phyloP scores from a whole-genome alignment of 2,113 vertebrate species.

The Eptatretus burgeri region DNA sequence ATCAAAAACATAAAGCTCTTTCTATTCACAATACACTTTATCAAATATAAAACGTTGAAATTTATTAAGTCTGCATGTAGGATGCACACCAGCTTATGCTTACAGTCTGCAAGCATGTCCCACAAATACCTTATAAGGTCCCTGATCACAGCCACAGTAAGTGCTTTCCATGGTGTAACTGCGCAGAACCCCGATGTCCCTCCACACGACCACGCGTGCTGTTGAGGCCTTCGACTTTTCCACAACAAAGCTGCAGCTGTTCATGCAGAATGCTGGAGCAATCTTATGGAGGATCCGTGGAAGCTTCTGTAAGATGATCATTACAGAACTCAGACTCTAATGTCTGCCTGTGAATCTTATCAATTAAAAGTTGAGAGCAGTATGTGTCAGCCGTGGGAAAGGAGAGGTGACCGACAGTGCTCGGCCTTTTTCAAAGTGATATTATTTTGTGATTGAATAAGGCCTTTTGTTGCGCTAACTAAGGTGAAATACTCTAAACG shows the following conservation, averaged over 20 bases:
- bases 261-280: slow-evolving; percentile 77
- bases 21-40: background rate
- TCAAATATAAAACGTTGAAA: too few relatives aligned
- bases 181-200: slow-evolving; percentile 72
- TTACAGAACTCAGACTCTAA: too few relatives aligned
- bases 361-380: too few relatives aligned
- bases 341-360: too few relatives aligned
- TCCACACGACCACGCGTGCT: slow-evolving; percentile 81
- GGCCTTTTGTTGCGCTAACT: too few relatives aligned
- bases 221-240: slow-evolving; percentile 91
- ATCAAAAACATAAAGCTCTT: background rate
- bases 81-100: too few relatives aligned
- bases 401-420: too few relatives aligned
- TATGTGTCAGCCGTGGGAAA: too few relatives aligned
- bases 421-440: too few relatives aligned
- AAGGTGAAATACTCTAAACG: too few relatives aligned
- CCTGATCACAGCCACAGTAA: slow-evolving; percentile 77
- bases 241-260: slow-evolving; percentile 88
- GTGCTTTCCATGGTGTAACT: slow-evolving; percentile 99
- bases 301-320: slow-evolving; percentile 25
- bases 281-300: slow-evolving; percentile 73
- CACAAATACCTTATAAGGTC: slow-evolving; percentile 63
- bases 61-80: too few relatives aligned
- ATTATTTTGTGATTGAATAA: too few relatives aligned
- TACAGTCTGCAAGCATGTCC: background rate